Conservation (phyloP, 2,797 vertebrate genomes). For the Holocentrus rufus region DNA sequence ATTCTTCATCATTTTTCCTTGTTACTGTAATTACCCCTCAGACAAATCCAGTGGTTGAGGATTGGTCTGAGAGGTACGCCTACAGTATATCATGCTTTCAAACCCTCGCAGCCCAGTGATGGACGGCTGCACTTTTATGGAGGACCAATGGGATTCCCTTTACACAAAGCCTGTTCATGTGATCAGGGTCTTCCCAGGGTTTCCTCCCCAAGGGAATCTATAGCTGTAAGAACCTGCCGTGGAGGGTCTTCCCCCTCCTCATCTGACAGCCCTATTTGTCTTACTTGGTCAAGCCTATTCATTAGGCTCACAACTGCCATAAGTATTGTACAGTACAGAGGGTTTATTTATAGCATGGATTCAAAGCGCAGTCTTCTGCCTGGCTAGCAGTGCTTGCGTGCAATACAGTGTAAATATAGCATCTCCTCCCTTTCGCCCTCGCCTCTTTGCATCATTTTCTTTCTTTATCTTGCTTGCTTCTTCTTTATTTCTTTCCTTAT, state of each 20-base stretch:
- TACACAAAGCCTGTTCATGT: slow-evolving; percentile 23
- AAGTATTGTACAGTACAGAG: slow-evolving; percentile 61
- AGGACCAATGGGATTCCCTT: slow-evolving; percentile 41
- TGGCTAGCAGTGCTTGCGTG: slow-evolving; percentile 49
- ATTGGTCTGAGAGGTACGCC: not conserved
- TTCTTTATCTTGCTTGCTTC: slow-evolving; percentile 8
- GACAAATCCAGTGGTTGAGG: not conserved
- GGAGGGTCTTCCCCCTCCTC: slow-evolving; percentile 19
- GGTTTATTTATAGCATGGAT: slow-evolving; percentile 71
- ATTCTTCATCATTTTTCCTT: not conserved
- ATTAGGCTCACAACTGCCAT: slow-evolving; percentile 61
- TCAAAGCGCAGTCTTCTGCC: slow-evolving; percentile 64
- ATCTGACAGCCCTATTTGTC: slow-evolving; percentile 60
- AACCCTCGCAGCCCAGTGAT: slow-evolving; percentile 34
- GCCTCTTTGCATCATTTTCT: slow-evolving; percentile 34
- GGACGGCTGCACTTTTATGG: slow-evolving; percentile 34
- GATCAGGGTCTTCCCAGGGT: slow-evolving; percentile 32
- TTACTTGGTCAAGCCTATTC: slow-evolving; percentile 62
- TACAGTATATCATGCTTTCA: slow-evolving; percentile 16
- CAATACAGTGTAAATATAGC: slow-evolving; percentile 59
- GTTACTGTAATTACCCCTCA: slow-evolving; percentile 9
- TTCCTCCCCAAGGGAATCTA: slow-evolving; percentile 25
- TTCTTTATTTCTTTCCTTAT: slow-evolving; percentile 35
- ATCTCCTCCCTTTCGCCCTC: slow-evolving; percentile 34
- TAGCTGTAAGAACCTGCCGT: slow-evolving; percentile 19